Evolutionary conservation across 1,140 invertebrate species (phyloP), one percentile per base, ranked within the genome.

Genomic region (Drepana arcuata): DNA sequence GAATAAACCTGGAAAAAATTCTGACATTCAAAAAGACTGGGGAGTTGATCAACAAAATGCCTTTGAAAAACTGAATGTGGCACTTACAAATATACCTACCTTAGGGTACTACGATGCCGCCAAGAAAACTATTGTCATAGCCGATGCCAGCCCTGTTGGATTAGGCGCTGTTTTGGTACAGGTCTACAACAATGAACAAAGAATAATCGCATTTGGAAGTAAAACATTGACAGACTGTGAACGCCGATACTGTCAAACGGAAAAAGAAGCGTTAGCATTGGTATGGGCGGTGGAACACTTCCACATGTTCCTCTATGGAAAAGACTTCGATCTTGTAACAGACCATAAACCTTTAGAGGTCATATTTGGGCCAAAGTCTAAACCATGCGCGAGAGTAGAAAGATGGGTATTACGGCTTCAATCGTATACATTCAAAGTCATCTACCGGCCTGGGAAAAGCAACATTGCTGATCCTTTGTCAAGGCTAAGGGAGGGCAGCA

Each of bases 111-210:
- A 50, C 24, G 48, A 64, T 27, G 34, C 41, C n/a, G 29, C 59
- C 18, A 40, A 47, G 18, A 15, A 53, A 27, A 81, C 73, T 4
- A 43, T 55, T 25, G 44, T 81, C 10, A 45, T 73, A 14, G 71
- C 78, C 7, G 80, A 85, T 60, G 81, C 81, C 0, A 80, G 74
- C 39, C 79, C 75, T 12, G 61, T 72, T 11, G 78, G 55, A 9
- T 37, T 85, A 33, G 73, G 60, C 0, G 65, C 50, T 7, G 69
- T 78, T 7, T 38, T 83, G 15, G 26, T 59, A 4, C 59, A 74
- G 23, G 16, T 41, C 13, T 31, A 57, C 16, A 23, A n/a, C 1
- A 30, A 37, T 18, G 43, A 35, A 7, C 43, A 43, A 6, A 6
- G 45, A 42, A 36, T 45, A 13, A 67, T 67, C 14, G 47, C 41